Conservation (phyloP, 2,888 invertebrate genomes). For the Pristionchus mayeri region DNA sequence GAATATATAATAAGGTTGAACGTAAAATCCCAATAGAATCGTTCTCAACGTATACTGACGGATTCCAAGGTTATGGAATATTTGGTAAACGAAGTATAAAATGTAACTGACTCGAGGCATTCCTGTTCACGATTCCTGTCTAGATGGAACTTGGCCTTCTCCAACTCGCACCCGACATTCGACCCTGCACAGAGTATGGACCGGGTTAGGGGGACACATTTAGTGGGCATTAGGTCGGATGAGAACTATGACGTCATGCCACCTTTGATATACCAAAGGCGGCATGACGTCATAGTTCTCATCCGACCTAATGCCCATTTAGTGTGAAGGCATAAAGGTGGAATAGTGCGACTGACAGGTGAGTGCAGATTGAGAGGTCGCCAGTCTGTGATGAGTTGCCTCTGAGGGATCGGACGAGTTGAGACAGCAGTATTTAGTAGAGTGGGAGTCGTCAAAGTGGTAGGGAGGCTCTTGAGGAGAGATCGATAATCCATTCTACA, state of each 20-base stretch:
- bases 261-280: too few relatives aligned
- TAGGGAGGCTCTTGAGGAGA: neutral
- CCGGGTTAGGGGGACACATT: too few relatives aligned
- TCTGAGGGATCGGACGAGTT: neutral
- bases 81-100: too few relatives aligned
- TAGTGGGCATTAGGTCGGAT: too few relatives aligned
- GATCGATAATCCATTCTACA: neutral
- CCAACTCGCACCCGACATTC: constrained; percentile 1
- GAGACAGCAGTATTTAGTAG: neutral
- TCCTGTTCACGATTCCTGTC: neutral
- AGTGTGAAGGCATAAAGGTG: too few relatives aligned
- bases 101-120: neutral
- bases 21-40: too few relatives aligned
- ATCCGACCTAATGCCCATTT: too few relatives aligned
- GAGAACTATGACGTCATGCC: too few relatives aligned
- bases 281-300: too few relatives aligned
- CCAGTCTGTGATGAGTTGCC: neutral
- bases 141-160: neutral
- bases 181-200: neutral
- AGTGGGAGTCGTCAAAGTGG: neutral
- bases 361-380: neutral
- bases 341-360: neutral
- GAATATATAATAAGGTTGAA: neutral
- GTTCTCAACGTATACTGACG: too few relatives aligned
- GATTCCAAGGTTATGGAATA: too few relatives aligned